Conservation (phyloP, 2,797 vertebrate genomes). For the Mareca penelope region DNA sequence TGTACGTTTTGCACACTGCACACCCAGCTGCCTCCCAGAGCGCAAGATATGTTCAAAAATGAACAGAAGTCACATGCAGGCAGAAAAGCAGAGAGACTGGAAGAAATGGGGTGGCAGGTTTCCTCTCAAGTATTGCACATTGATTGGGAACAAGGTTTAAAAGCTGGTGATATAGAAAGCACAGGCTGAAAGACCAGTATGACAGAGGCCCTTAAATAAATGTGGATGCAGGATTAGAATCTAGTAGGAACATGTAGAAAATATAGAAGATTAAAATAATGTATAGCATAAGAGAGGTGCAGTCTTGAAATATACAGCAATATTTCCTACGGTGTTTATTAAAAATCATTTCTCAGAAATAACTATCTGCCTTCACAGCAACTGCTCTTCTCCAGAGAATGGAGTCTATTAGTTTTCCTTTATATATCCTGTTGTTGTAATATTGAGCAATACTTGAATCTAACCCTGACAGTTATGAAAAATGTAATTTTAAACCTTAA, state of each 20-base stretch:
- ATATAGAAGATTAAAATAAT: not conserved
- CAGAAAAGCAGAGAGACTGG: not conserved
- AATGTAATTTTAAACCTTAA: slow-evolving; percentile 47
- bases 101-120: not conserved
- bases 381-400: slow-evolving; percentile 20
- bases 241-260: not conserved
- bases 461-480: slow-evolving; percentile 53
- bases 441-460: slow-evolving; percentile 19
- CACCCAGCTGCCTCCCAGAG: not conserved
- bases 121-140: not conserved
- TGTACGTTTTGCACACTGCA: not conserved
- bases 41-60: not conserved
- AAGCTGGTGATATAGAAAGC: not conserved
- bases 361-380: slow-evolving; percentile 23
- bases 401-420: slow-evolving; percentile 44
- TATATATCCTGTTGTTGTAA: slow-evolving; percentile 1
- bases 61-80: not conserved
- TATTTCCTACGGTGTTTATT: slow-evolving; percentile 11
- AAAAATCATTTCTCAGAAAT: slow-evolving; percentile 27
- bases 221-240: not conserved
- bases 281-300: not conserved
- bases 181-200: not conserved
- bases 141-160: not conserved
- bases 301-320: not conserved
- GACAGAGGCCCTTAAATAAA: not conserved